Base-by-base conservation (phyloP, 2,888 invertebrate genomes). In the Orthosia cruda region DNA sequence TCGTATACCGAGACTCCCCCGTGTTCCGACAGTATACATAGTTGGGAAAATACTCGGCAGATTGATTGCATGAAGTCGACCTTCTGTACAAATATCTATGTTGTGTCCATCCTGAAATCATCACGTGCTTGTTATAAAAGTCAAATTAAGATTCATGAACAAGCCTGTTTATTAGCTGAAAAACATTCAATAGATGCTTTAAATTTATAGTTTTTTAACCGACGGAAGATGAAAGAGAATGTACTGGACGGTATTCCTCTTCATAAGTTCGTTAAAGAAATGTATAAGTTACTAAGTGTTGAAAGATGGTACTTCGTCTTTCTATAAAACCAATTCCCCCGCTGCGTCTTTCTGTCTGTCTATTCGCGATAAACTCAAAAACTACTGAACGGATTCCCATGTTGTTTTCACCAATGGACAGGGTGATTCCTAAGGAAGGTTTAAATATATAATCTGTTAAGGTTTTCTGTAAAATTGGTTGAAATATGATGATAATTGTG, bases 71-170 rank as follows among this genome's bases (percentile, higher is more conserved):
- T 18, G 12, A 5, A 70, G 23, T 3, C 4, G 9, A 26, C 5
- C n/a, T 71, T 54, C 54, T 69, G 66, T 3, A n/a, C 4, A 3
- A 26, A 0, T 26, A 26, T 7, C 0, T 67, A 7, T 23, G 4
- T 16, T 7, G 11, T 62, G 12, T 54, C 13, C 3, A n/a, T 20
- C 16, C 15, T 50, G 45, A 32, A 32, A 1, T 52, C 55, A 66
- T 79, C 71, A 59, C 83, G 50, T n/a, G 49, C 12, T 13, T 13
- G 66, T 63, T 67, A 79, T 81, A 79, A 81, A 81, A 69, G 83
- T 81, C 83, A 18, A 32, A 50, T 62, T 16, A 73, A 79, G 74
- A 81, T 81, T 81, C 54, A 78, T 40, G 49, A 45, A 16, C 52
- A 49, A 32, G 59, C n/a, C 50, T 58, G 65, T 80, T 81, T 81